These are phyloP conservation scores for Halichoeres trimaculatus DNA, from an alignment of 2,113 vertebrate genomes.

Conservation along the genomic window DNA sequence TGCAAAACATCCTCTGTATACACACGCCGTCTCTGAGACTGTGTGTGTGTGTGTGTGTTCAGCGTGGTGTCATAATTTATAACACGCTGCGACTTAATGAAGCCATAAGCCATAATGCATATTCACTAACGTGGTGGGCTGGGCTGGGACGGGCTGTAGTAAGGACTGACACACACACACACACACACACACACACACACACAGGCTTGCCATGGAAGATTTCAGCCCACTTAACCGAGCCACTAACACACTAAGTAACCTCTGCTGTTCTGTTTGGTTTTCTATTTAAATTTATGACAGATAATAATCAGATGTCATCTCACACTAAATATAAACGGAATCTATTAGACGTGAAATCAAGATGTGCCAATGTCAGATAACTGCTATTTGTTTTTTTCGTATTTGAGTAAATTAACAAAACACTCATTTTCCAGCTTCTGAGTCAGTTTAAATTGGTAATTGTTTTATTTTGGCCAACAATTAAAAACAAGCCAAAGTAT, in stretches of 20 bases:
- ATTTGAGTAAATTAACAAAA: neutral
- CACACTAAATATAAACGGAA: neutral
- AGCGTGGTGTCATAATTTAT: constrained; percentile 77
- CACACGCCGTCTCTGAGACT: constrained; percentile 45
- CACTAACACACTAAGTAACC: constrained; percentile 4
- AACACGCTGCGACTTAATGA: constrained; percentile 78
- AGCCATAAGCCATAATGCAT: constrained; percentile 83
- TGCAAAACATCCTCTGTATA: constrained; percentile 71
- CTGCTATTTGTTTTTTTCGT: neutral
- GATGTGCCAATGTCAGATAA: neutral
- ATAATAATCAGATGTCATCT: neutral
- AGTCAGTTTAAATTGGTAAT: neutral
- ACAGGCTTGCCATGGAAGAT: constrained; percentile 17
- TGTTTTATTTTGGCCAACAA: neutral
- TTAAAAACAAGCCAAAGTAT: too few species aligned
- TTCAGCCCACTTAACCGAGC: constrained; percentile 11
- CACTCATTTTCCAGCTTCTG: neutral
- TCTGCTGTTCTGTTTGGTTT: neutral
- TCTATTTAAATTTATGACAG: neutral
- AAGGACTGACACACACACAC: constrained; percentile 45
- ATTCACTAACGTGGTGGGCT: constrained; percentile 77
- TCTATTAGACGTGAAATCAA: neutral
- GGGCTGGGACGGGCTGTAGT: constrained; percentile 49
- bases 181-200: constrained; percentile 12
- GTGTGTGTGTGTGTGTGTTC: constrained; percentile 55